These are phyloP conservation scores for Cardiocondyla obscurior DNA, from an alignment of 1,140 invertebrate species.

Conservation along the genomic window DNA sequence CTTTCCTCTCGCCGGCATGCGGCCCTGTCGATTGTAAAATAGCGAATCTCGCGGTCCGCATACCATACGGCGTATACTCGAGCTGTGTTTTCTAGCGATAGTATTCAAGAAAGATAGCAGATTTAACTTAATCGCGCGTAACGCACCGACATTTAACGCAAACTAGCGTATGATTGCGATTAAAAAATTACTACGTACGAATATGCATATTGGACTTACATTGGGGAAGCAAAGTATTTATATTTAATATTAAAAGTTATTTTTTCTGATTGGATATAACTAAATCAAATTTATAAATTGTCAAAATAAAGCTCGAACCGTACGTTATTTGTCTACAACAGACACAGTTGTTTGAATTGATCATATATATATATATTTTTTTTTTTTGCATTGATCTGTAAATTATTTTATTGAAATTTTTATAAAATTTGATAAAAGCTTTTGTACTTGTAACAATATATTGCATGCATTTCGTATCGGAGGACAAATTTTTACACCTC, in stretches of 20 bases:
- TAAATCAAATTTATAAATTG: neutral
- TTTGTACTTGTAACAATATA: neutral
- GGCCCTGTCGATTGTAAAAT: slow-evolving; percentile 30
- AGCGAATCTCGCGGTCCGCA: slow-evolving; percentile 33
- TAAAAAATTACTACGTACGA: neutral
- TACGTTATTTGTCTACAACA: neutral
- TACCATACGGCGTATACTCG: slow-evolving; percentile 3
- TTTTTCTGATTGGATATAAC: neutral
- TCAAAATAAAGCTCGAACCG: neutral
- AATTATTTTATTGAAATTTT: slow-evolving; percentile 16
- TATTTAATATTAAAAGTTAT: neutral
- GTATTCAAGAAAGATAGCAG: neutral
- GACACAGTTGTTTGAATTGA: neutral
- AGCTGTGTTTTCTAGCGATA: slow-evolving; percentile 21
- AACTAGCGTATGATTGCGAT: neutral
- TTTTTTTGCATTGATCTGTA: neutral
- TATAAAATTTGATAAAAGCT: neutral
- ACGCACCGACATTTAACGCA: neutral
- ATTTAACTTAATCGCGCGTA: neutral
- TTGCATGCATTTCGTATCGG: neutral
- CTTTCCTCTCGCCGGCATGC: slow-evolving; percentile 1
- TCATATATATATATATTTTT: no score
- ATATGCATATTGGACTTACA: neutral
- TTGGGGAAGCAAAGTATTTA: neutral
- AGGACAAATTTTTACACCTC: neutral